Conservation (phyloP, 2,888 invertebrate species). For the Athalia rosae region DNA sequence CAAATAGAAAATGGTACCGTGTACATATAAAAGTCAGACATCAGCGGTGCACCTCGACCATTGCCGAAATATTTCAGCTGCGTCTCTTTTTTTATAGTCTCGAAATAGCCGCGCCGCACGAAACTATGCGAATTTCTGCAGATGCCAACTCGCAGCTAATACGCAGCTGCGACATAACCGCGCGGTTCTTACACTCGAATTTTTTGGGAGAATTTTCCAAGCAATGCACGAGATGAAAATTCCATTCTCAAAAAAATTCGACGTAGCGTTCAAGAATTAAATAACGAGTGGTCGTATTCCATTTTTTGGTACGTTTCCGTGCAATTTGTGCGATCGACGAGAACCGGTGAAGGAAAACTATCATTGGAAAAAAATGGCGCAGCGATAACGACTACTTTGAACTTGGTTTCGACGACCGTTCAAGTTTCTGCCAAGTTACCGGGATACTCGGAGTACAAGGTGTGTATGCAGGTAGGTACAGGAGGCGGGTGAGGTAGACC, state of each 20-base stretch:
- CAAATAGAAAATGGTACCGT: conserved; percentile 18
- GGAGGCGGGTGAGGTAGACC: not conserved
- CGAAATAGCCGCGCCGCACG: conserved; percentile 25
- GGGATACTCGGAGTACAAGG: no score
- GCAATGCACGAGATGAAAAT: no score
- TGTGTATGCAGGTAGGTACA: not conserved
- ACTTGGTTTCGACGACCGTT: conserved; percentile 31
- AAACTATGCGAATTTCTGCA: conserved; percentile 30
- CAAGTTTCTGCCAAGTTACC: conserved; percentile 15
- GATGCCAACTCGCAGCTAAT: no score
- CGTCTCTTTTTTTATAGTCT: conserved; percentile 8
- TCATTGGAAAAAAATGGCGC: conserved; percentile 20
- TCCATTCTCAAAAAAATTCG: no score
- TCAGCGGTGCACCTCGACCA: conserved; percentile 7
- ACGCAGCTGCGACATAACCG: no score
- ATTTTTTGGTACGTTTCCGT: no score
- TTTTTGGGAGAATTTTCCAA: no score
- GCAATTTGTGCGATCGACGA: not conserved
- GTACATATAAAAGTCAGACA: conserved; percentile 18
- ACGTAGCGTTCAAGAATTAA: no score
- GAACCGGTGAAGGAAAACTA: not conserved
- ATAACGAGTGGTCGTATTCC: no score
- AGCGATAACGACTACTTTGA: conserved; percentile 24
- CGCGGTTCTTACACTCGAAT: no score
- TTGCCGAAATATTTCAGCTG: conserved; percentile 43